A percentile compares a stretch with the other conserved stretches of the same genome.
Evolutionary conservation across 2,797 vertebrate species (phyloP).

Genomic region (Acomys russatus): DNA sequence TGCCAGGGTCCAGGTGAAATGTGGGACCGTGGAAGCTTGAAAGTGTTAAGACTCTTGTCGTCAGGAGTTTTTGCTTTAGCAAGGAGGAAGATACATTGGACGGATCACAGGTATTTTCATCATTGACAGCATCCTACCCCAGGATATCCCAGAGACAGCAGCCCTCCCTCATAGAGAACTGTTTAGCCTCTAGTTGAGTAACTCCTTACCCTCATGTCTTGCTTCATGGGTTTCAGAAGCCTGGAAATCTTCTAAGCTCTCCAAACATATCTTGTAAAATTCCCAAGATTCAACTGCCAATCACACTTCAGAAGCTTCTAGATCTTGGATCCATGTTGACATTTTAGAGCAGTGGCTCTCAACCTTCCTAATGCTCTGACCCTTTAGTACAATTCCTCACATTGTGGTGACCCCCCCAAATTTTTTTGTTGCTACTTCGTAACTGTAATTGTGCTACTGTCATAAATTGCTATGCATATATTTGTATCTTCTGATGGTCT

Average conservation of each 20-base stretch:
- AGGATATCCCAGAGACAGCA: neutral
- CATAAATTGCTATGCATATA: neutral
- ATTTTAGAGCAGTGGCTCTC: neutral
- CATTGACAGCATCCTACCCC: neutral
- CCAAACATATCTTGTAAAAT: neutral
- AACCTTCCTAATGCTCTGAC: neutral
- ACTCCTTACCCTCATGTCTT: neutral
- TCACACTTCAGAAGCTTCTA: neutral
- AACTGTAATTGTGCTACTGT: neutral
- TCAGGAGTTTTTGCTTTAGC: neutral
- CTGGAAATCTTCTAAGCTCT: neutral
- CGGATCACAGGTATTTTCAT: neutral
- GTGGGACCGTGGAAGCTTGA: neutral
- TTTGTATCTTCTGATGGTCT: neutral
- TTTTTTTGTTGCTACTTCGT: neutral
- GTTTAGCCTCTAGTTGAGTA: neutral
- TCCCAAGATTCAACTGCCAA: constrained; percentile 7
- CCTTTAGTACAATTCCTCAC: neutral
- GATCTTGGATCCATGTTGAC: neutral
- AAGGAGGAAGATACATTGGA: neutral
- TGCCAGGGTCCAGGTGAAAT: neutral
- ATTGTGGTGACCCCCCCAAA: neutral
- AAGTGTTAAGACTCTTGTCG: neutral
- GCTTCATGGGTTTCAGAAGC: neutral
- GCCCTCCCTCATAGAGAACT: neutral